A percentile compares a stretch with the other conserved stretches of the same genome.
phyloP scores from a whole-genome alignment of 2,797 vertebrate genomes.

The Diplodus puntazzo region DNA sequence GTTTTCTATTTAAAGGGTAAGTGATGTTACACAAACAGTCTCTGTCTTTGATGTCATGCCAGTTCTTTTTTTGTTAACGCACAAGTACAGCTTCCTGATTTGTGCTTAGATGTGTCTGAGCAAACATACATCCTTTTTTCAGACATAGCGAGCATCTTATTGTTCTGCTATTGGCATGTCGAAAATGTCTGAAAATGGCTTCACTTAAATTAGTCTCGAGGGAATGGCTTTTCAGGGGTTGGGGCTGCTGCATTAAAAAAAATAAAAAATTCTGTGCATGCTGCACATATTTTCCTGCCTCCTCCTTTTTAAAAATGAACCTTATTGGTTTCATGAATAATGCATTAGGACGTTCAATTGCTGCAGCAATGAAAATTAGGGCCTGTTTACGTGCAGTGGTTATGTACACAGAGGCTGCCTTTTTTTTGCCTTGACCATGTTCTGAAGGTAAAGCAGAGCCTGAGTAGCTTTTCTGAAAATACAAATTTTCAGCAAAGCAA shows the following conservation, averaged over 20 bases:
- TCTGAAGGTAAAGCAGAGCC: conserved; percentile 78
- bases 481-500: conserved; percentile 84
- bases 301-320: conserved; percentile 82
- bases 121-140: conserved; percentile 47
- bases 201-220: conserved; percentile 80
- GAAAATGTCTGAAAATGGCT: conserved; percentile 81
- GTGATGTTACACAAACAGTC: conserved; percentile 29
- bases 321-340: conserved; percentile 88
- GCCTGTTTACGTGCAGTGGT: conserved; percentile 79
- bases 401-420: conserved; percentile 77
- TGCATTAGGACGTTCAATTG: conserved; percentile 83
- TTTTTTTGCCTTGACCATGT: conserved; percentile 68
- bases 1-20: conserved; percentile 45
- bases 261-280: conserved; percentile 76
- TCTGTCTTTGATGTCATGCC: conserved; percentile 43
- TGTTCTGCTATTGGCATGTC: conserved; percentile 74
- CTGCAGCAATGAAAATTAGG: conserved; percentile 84
- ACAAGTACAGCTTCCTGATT: conserved; percentile 51
- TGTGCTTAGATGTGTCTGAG: conserved; percentile 39
- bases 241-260: conserved; percentile 75
- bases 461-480: conserved; percentile 83
- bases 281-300: conserved; percentile 79
- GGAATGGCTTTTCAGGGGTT: conserved; percentile 78
- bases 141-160: conserved; percentile 54
- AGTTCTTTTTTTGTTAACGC: conserved; percentile 32